Conservation (phyloP, 2,113 vertebrate genomes). For the Mustela nigripes region DNA sequence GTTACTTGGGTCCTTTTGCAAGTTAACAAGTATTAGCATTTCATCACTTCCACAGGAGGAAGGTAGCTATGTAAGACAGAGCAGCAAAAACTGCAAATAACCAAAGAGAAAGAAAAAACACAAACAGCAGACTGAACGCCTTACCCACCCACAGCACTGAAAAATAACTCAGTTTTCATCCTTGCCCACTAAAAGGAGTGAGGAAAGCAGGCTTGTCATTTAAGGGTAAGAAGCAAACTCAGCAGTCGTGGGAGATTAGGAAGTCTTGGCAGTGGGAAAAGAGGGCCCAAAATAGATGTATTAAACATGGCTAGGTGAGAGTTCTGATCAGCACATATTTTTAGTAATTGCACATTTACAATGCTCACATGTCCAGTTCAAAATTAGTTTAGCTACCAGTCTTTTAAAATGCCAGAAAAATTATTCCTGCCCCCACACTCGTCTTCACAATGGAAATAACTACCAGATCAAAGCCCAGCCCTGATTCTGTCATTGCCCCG, state of each 20-base stretch:
- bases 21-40: background rate
- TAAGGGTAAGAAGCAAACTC: conserved; percentile 24
- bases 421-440: background rate
- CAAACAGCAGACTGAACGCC: background rate
- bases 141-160: background rate
- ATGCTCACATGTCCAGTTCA: conserved; percentile 51
- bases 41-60: background rate
- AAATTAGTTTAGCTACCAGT: conserved; percentile 51
- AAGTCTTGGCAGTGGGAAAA: conserved; percentile 51
- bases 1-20: background rate
- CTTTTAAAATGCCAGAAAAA: conserved; percentile 4
- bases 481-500: background rate
- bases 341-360: conserved; percentile 69
- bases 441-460: background rate
- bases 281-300: conserved; percentile 64
- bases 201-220: background rate
- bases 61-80: background rate
- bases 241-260: conserved; percentile 52
- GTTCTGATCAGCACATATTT: conserved; percentile 67
- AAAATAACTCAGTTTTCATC: background rate
- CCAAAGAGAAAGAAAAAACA: conserved; percentile 29
- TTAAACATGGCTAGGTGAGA: conserved; percentile 33
- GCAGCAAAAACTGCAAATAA: background rate
- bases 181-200: background rate
- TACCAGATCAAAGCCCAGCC: background rate